Percentiles rank a stretch among this genome's conserved stretches.
Evolutionary conservation across 2,888 invertebrate species (phyloP).

Genomic region (Sialis lutaria): DNA sequence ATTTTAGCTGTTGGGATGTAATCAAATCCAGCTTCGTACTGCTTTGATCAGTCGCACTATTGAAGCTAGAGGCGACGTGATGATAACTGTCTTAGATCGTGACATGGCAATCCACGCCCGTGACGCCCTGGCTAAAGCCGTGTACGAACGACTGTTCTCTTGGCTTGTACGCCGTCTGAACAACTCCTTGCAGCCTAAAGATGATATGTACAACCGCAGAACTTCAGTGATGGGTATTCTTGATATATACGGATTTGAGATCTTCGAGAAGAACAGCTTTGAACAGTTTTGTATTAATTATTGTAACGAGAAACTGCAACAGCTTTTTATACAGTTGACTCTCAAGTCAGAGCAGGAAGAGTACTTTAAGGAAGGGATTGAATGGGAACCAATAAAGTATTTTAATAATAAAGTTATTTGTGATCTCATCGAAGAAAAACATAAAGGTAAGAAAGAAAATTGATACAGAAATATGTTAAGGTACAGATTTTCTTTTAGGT

Average conservation of each 20-base stretch:
- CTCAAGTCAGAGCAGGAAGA: slow-evolving; percentile 86
- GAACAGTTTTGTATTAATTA: slow-evolving; percentile 92
- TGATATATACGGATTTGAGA: slow-evolving; percentile 91
- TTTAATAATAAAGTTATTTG: slow-evolving; percentile 91
- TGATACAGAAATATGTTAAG: not conserved
- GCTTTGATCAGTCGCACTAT: slow-evolving; percentile 75
- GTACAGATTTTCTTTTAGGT: not conserved
- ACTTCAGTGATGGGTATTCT: slow-evolving; percentile 73
- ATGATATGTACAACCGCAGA: slow-evolving; percentile 28
- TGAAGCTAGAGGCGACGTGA: slow-evolving; percentile 68
- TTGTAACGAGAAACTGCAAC: slow-evolving; percentile 90
- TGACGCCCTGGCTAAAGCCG: slow-evolving; percentile 79
- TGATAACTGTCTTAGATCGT: slow-evolving; percentile 59
- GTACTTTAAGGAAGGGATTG: slow-evolving; percentile 77
- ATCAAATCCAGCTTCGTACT: slow-evolving; percentile 41
- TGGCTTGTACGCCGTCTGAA: slow-evolving; percentile 78
- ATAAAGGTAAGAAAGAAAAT: slow-evolving; percentile 43
- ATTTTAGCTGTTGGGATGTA: slow-evolving; percentile 53
- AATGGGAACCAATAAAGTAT: slow-evolving; percentile 77
- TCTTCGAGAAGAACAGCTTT: slow-evolving; percentile 76
- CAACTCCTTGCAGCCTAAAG: slow-evolving; percentile 44
- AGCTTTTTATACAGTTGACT: slow-evolving; percentile 81
- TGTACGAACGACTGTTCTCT: slow-evolving; percentile 79
- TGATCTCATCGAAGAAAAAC: slow-evolving; percentile 77
- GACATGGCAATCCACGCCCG: slow-evolving; percentile 74